Percentiles rank a stretch among this genome's conserved stretches.
These are phyloP conservation scores for Pseudanteris insignis DNA, from an alignment of 2,888 invertebrate species.

Conservation along the genomic window DNA sequence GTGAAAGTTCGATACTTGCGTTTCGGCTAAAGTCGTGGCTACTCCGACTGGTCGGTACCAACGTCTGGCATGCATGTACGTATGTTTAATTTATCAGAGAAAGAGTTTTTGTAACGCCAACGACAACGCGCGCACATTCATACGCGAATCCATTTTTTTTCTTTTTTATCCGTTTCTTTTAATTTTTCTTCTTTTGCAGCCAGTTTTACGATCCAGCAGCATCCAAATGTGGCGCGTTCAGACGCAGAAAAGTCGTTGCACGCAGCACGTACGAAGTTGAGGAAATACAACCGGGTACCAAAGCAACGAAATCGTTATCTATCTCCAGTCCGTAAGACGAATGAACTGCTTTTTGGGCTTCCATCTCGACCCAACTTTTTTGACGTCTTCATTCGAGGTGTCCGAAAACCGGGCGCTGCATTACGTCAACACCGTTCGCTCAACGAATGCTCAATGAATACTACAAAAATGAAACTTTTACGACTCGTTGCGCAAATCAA, in stretches of 20 bases:
- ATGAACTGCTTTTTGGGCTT: constrained; percentile 11
- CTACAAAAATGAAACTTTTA: too few relatives aligned
- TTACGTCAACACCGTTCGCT: neutral
- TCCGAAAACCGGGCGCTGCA: too few relatives aligned
- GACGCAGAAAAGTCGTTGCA: constrained; percentile 20
- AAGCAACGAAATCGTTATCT: constrained; percentile 27
- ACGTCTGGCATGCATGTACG: too few relatives aligned
- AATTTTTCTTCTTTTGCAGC: constrained; percentile 16
- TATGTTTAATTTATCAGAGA: neutral
- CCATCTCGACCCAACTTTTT: neutral
- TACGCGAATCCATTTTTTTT: too few relatives aligned
- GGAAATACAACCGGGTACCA: constrained; percentile 21
- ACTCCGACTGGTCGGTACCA: too few relatives aligned
- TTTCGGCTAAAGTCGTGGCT: too few relatives aligned
- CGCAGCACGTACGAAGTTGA: constrained; percentile 20
- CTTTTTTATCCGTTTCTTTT: constrained; percentile 1
- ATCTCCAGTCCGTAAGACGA: constrained; percentile 6
- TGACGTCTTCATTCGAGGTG: constrained; percentile 15
- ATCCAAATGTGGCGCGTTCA: constrained; percentile 22
- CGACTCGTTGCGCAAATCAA: too few relatives aligned
- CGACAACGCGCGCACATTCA: neutral
- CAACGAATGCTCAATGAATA: too few relatives aligned
- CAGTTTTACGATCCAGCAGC: constrained; percentile 36
- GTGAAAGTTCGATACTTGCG: too few relatives aligned
- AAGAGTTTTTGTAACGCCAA: constrained; percentile 5